A percentile compares a stretch with the other conserved stretches of the same genome.
Conservation (phyloP, 1,140 invertebrate genomes). For the Drosophila arizonae region DNA sequence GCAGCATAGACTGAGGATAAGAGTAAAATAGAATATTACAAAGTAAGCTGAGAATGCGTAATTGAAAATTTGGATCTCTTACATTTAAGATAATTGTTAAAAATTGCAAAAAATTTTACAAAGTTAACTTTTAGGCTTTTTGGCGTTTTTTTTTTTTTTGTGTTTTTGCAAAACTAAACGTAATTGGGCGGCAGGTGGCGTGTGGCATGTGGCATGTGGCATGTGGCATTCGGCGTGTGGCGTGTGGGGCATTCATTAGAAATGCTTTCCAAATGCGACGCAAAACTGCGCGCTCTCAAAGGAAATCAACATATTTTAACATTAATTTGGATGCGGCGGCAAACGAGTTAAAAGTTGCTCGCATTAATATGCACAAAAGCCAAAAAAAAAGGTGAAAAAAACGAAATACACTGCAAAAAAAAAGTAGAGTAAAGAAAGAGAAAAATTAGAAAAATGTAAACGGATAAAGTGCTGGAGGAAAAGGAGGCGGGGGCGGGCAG, state of each 20-base stretch:
- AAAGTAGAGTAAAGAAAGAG: not conserved
- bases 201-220: slow-evolving; percentile 1
- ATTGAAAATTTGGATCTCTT: no score
- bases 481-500: not conserved
- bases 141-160: no score
- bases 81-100: no score
- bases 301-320: slow-evolving; percentile 74
- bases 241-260: slow-evolving; percentile 46
- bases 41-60: no score
- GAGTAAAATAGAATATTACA: no score
- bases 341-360: slow-evolving; percentile 60
- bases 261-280: slow-evolving; percentile 28
- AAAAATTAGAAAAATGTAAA: slow-evolving; percentile 41
- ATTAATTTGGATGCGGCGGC: slow-evolving; percentile 61
- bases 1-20: no score
- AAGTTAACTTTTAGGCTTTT: no score
- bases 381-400: slow-evolving; percentile 5
- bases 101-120: no score
- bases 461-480: slow-evolving; percentile 42
- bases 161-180: not conserved
- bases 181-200: slow-evolving; percentile 19
- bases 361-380: slow-evolving; percentile 39
- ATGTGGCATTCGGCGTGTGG: slow-evolving; percentile 8
- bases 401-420: slow-evolving; percentile 8
- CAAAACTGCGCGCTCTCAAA: slow-evolving; percentile 47